Conservation (phyloP, 2,113 vertebrate genomes). For the Phalacrocorax aristotelis region DNA sequence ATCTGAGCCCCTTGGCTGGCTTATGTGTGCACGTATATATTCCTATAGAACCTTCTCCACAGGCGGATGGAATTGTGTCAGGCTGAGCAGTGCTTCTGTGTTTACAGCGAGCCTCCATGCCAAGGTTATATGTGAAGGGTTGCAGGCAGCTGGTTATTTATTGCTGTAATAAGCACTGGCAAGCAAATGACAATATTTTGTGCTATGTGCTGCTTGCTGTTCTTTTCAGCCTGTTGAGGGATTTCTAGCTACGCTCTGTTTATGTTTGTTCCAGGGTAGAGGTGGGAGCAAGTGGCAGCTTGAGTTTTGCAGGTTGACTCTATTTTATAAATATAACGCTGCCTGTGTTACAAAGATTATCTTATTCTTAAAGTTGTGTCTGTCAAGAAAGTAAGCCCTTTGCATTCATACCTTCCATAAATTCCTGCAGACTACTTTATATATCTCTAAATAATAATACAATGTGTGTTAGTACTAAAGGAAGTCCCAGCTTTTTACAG, state of each 20-base stretch:
- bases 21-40: neutral
- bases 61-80: neutral
- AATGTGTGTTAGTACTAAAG: neutral
- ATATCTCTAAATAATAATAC: neutral
- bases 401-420: neutral
- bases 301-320: neutral
- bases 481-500: neutral
- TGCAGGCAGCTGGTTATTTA: slow-evolving; percentile 10
- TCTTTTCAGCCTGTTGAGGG: neutral
- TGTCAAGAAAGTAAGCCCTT: neutral
- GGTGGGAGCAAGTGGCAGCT: neutral
- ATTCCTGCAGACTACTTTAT: neutral
- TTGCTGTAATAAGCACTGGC: neutral
- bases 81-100: neutral
- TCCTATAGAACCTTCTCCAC: neutral
- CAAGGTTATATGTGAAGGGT: neutral
- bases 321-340: neutral
- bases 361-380: neutral
- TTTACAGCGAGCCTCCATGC: neutral
- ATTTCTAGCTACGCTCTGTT: neutral
- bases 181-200: neutral
- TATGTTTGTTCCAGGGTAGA: neutral
- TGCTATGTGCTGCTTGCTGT: neutral
- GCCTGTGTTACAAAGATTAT: neutral
- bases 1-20: neutral